Conservation (phyloP, 2,113 vertebrate genomes). For the Larimichthys crocea region DNA sequence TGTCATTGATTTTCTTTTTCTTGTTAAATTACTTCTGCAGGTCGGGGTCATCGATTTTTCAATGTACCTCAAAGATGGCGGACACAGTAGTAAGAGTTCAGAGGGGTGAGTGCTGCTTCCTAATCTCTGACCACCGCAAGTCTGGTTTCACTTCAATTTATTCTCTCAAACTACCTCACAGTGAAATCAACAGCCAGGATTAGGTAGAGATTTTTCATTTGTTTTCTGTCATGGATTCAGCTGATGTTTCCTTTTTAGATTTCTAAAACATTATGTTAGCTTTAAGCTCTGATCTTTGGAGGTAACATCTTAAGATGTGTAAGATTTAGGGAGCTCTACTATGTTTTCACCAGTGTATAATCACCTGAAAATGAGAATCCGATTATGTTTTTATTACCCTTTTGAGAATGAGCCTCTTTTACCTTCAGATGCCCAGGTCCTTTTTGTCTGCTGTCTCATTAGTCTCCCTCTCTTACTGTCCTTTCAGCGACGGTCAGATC, state of each 20-base stretch:
- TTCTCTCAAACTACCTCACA: neutral
- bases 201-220: neutral
- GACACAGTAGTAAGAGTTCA: constrained; percentile 92
- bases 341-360: no score
- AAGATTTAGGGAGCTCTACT: no score
- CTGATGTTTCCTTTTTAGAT: neutral
- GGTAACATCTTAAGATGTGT: neutral
- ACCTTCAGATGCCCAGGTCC: no score
- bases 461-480: neutral
- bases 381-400: no score
- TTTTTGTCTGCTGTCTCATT: no score
- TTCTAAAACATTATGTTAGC: neutral
- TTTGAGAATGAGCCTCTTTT: no score
- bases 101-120: constrained; percentile 89
- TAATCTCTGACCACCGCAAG: neutral
- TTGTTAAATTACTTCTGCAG: constrained; percentile 74
- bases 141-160: neutral
- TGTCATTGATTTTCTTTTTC: constrained; percentile 8
- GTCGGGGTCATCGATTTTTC: constrained; percentile 99
- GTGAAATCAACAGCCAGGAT: neutral
- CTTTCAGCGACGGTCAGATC: constrained; percentile 92
- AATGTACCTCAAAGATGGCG: constrained; percentile 98
- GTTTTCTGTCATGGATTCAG: neutral
- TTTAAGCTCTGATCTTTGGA: neutral
- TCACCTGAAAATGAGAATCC: no score